Evolutionary conservation across 1,140 invertebrate species (phyloP).

Genomic region (Colletes latitarsis): DNA sequence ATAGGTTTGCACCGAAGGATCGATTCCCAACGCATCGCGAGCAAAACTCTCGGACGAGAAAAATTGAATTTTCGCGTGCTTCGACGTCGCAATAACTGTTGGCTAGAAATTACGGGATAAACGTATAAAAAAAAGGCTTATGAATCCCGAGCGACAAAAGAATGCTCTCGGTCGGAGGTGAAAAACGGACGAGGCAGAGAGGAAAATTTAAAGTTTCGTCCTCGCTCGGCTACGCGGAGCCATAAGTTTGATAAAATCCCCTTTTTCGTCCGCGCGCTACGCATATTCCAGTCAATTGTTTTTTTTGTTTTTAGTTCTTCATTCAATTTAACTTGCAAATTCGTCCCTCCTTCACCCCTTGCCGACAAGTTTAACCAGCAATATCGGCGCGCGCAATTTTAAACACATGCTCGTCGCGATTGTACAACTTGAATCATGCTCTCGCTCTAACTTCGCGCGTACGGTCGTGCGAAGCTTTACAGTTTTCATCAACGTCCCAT

Average conservation of each 20-base stretch:
- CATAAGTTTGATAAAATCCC: constrained; percentile 38
- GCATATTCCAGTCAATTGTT: constrained; percentile 10
- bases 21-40: not conserved
- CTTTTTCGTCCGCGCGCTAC: constrained; percentile 9
- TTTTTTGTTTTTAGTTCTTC: constrained; percentile 6
- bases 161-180: not conserved
- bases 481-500: not conserved
- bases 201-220: constrained; percentile 18
- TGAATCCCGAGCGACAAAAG: constrained; percentile 16
- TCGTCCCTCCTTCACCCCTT: constrained; percentile 37
- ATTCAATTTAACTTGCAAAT: constrained; percentile 69
- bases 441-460: not conserved
- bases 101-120: not conserved
- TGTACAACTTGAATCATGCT: not conserved
- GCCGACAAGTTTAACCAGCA: constrained; percentile 57
- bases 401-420: constrained; percentile 47
- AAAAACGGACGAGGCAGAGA: not conserved
- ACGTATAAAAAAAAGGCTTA: not conserved
- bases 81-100: not conserved
- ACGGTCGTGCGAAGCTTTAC: not conserved
- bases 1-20: not conserved
- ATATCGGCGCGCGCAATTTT: constrained; percentile 52
- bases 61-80: too few species aligned
- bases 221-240: not conserved
- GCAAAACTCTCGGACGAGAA: not conserved